Base-by-base conservation (phyloP, 2,888 invertebrate species). In the Trissonchulus latispiculum region DNA sequence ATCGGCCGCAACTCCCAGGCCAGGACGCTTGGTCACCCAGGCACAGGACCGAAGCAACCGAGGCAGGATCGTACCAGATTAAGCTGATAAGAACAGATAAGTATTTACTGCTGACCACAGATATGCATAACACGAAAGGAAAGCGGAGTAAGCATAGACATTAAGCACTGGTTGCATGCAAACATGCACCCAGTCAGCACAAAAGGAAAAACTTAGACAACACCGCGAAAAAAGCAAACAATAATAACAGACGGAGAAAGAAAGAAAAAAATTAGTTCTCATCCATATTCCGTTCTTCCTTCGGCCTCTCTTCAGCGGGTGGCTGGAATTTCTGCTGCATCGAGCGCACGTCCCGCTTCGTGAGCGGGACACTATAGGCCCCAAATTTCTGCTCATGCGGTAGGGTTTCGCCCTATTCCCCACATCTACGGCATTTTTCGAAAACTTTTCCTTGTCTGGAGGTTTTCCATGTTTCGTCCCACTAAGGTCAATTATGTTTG, bases 361-460 rank as follows among this genome's bases (percentile, higher is more conserved):
- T 2, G 0, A 80, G 78, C 73, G 83, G 80, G 1, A 66, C 35
- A 1, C 74, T 75, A 74, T 84, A 84, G 77, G 83, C 81, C 72
- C 79, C 77, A 1, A 83, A n/a, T n/a, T n/a, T n/a, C n/a, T n/a
- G 71, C n/a, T 84, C 83, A 62, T 83, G 83, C 0, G 82, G 82
- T 8, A 84, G 76, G 1, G 82, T 81, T 71, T 84, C 82, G 0
- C 73, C 68, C 0, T 1, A 36, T 1, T 74, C 68, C 0, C 79
- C 79, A 74, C 83, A 84, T 0, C 75, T 73, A 68, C 81, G 75
- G 74, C 82, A 81, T 33, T 70, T 37, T n/a, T 2, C 36, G 2
- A 23, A 1, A n/a, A n/a, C n/a, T n/a, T n/a, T 1, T 33, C 31
- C 28, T 64, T 64, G 15, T 31, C 33, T 8, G 33, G 64, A n/a